phyloP scores from a whole-genome alignment of 2,797 vertebrate species.

The Thripadectes ignobilis region DNA sequence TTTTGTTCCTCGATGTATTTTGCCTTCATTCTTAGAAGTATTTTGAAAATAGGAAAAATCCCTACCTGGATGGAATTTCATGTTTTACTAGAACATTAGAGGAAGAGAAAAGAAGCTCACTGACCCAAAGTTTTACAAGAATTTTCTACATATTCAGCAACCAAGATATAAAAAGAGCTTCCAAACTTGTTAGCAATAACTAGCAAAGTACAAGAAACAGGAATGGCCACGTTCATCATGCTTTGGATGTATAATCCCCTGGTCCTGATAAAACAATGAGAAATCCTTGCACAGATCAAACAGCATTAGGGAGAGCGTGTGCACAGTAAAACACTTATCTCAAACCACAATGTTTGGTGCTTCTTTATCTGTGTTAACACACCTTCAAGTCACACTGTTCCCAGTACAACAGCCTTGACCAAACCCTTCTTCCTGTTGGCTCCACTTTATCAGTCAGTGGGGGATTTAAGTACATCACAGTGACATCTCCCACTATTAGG shows the following conservation, averaged over 20 bases:
- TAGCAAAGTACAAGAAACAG: neutral
- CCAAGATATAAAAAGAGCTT: neutral
- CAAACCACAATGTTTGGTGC: neutral
- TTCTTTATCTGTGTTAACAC: neutral
- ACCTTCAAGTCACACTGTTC: neutral
- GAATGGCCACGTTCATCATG: rapidly evolving
- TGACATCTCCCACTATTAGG: conserved; percentile 81
- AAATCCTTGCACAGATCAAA: neutral
- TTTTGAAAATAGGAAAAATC: neutral
- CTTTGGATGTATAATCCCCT: neutral
- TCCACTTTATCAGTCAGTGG: conserved; percentile 33
- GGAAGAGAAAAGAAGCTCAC: neutral
- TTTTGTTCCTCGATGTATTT: neutral
- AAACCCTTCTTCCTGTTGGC: conserved; percentile 9
- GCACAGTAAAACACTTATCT: neutral
- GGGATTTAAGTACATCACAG: conserved; percentile 48
- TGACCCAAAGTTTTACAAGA: neutral
- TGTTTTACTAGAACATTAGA: neutral
- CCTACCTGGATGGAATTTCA: neutral
- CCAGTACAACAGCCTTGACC: neutral
- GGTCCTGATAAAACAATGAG: neutral
- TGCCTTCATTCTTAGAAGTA: neutral
- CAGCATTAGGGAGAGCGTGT: neutral
- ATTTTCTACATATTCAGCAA: neutral
- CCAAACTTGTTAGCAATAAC: neutral